Evolutionary conservation across 2,797 vertebrate genomes (phyloP), one percentile per base, ranked within the genome.

Genomic region (Pseudochaenichthys georgianus): DNA sequence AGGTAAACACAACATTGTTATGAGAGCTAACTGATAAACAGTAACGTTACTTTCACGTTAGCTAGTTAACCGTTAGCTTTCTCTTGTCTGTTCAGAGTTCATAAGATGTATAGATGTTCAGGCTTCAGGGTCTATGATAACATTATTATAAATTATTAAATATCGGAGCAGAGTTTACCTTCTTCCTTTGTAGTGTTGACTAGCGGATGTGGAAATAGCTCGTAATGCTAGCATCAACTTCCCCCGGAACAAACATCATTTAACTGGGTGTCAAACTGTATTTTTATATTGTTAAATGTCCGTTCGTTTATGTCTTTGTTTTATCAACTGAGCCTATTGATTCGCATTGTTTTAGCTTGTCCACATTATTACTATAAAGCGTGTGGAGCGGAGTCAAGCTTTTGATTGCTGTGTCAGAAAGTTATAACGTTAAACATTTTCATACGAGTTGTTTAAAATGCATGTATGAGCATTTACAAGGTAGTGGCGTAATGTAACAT

Each of bases 171-270:
- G 47, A 43, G 13, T 17, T 15, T 38, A 38, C 12, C 16, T 28
- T 15, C 21, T 9, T 7, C 11, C 34, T n/a, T n/a, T n/a, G n/a
- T n/a, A n/a, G n/a, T n/a, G n/a, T n/a, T 9, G 10, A 59, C 19
- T 2, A 31, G 38, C 67, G 38, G 55, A 70, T 70, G 67, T 70
- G 57, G 68, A 70, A 61, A 53, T 31, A 19, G 58, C 3, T 70
- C 2, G 1, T 46, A 6, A 38, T 46, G 12, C 9, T 31, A 15
- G n/a, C 55, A 1, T 19, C 47, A 42, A 70, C 68, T 45, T 70
- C 57, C 47, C 51, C 68, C 57, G 57, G 68, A 70, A 70, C 47
- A 60, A 60, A 60, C 11, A 5, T 3, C 4, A 47, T 28, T 3
- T n/a, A 6, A 58, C 1, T 19, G 17, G 13, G 6, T 5, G 16